Evolutionary conservation across 2,888 invertebrate genomes (phyloP).

Genomic region (Proisotoma minuta): DNA sequence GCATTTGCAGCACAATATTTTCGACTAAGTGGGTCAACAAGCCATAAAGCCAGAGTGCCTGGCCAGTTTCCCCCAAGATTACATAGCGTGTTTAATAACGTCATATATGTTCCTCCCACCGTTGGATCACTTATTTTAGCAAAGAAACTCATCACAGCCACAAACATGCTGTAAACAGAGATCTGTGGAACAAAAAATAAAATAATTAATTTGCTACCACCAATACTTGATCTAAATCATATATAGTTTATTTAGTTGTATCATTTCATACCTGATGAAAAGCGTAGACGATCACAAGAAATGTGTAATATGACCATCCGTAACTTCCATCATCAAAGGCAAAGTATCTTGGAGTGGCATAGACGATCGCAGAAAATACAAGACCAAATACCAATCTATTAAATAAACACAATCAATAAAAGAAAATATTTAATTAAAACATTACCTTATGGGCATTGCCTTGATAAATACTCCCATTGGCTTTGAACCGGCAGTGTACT

Average conservation of each 20-base stretch:
- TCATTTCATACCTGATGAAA: conserved; percentile 71
- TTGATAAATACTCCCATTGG: conserved; percentile 84
- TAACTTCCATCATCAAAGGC: conserved; percentile 61
- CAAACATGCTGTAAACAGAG: conserved; percentile 92
- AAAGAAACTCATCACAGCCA: conserved; percentile 95
- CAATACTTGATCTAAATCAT: neutral
- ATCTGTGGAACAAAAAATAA: conserved; percentile 60
- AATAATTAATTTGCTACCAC: conserved; percentile 6
- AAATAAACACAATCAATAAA: no score
- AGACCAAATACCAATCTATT: conserved; percentile 75
- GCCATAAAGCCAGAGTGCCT: conserved; percentile 80
- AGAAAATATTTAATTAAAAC: no score
- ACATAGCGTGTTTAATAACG: conserved; percentile 87
- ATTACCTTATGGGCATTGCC: conserved; percentile 73
- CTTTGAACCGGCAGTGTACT: conserved; percentile 72
- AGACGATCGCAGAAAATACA: conserved; percentile 76
- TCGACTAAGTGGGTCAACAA: conserved; percentile 53
- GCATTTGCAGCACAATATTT: conserved; percentile 4
- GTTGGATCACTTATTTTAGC: conserved; percentile 89
- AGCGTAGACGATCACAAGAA: conserved; percentile 74
- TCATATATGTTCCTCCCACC: conserved; percentile 99
- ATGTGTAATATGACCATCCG: conserved; percentile 65
- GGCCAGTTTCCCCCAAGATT: conserved; percentile 99
- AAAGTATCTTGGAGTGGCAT: conserved; percentile 68
- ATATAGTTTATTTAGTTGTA: conserved; percentile 3